These are phyloP conservation scores for Varecia variegata DNA, from an alignment of 2,797 vertebrate genomes.

Conservation along the genomic window DNA sequence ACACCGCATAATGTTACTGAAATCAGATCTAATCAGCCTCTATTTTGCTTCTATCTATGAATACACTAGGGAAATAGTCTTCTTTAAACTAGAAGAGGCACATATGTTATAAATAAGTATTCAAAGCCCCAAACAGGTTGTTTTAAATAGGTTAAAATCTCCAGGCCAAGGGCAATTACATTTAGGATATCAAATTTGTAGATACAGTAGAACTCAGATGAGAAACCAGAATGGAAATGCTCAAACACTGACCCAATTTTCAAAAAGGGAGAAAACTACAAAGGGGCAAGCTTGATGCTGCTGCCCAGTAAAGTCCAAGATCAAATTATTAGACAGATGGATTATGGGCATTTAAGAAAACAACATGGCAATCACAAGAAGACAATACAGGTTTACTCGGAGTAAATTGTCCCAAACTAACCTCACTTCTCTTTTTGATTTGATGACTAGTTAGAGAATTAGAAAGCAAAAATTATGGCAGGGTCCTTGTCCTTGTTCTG, in stretches of 20 bases:
- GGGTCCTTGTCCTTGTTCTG: neutral
- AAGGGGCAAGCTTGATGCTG: neutral
- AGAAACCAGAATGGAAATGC: slow-evolving; percentile 6
- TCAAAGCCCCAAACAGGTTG: neutral
- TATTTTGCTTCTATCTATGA: neutral
- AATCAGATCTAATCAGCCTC: neutral
- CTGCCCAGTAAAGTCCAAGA: neutral
- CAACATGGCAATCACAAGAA: neutral
- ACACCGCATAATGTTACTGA: neutral
- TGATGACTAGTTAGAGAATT: neutral
- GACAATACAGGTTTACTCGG: neutral
- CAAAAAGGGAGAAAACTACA: neutral
- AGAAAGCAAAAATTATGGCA: neutral
- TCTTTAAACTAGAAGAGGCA: neutral
- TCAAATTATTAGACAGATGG: neutral
- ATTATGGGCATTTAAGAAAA: neutral
- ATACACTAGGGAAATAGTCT: neutral
- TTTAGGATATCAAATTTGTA: neutral
- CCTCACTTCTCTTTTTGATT: neutral
- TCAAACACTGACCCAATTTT: neutral
- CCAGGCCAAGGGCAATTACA: neutral
- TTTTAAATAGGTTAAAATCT: slow-evolving; percentile 1
- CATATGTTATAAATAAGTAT: neutral
- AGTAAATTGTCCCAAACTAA: neutral
- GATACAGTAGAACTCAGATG: neutral